Conservation (phyloP, 30 jellyfish, hydroid and myxozoan species). For the Hydractinia symbiolongicarpus region DNA sequence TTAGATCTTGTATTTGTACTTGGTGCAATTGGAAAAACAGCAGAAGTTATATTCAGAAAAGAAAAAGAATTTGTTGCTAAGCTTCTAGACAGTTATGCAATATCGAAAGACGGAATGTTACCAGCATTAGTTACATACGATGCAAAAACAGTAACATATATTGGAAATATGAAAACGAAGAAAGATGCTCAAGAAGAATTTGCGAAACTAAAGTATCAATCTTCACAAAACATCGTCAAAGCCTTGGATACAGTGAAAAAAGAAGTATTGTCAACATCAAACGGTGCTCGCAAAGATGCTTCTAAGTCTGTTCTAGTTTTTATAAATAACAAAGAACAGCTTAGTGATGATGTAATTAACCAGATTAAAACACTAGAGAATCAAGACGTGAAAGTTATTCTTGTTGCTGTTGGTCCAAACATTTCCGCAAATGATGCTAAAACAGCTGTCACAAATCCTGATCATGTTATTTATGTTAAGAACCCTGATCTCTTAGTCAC, state of each 20-base stretch:
- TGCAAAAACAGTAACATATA: slow-evolving; percentile 2
- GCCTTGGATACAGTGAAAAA: slow-evolving; percentile 2
- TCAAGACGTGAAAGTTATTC: slow-evolving; percentile 45
- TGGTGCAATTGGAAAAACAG: neutral
- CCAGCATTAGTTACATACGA: neutral
- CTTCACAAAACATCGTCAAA: neutral
- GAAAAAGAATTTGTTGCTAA: neutral
- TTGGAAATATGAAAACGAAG: slow-evolving; percentile 19
- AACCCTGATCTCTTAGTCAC: too few species aligned
- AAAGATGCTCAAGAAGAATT: neutral
- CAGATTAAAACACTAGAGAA: slow-evolving; percentile 34
- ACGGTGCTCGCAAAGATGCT: slow-evolving; percentile 63
- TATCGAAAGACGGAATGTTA: neutral
- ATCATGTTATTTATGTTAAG: neutral
- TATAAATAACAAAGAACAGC: slow-evolving; percentile 13
- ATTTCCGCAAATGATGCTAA: neutral
- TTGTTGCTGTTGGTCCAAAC: slow-evolving; percentile 35
- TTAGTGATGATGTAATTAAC: slow-evolving; percentile 14
- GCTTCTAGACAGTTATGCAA: neutral
- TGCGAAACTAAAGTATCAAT: neutral
- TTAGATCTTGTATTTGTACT: slow-evolving; percentile 32
- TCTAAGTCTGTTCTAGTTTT: slow-evolving; percentile 42
- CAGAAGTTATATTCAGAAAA: neutral
- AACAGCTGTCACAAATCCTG: neutral
- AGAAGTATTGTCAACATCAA: slow-evolving; percentile 25